Evolutionary conservation across 2,888 invertebrate species (phyloP), one percentile per base, ranked within the genome.

Genomic region (Bhutanitis thaidina): DNA sequence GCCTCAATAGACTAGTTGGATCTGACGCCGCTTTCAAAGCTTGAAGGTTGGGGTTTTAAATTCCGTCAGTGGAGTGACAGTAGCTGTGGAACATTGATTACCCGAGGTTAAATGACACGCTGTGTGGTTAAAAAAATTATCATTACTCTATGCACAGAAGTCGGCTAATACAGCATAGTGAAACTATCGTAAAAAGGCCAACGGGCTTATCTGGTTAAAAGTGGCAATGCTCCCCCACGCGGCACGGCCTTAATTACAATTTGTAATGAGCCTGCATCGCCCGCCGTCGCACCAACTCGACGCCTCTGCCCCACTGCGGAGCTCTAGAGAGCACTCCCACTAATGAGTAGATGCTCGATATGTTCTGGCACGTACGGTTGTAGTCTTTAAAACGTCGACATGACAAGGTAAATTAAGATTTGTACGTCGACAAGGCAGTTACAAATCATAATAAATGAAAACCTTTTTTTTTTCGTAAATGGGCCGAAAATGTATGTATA

Each of bases 171-270:
- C 27, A 27, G 27, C 27, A 7, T 27, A 20, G 20, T 20, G 20
- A 20, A 20, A 20, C 20, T 20, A 27, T 8, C 8, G 8, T 27
- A 27, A 27, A 8, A 27, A 27, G 7, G 27, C 8, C 27, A 38
- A 43, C 37, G 7, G 32, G n/a, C 43, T 51, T n/a, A 36, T 36
- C 32, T 30, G 27, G 27, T 27, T n/a, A 9, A 16, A 32, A 46
- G 37, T 43, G 41, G 37, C 41, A 37, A 37, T 43, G 34, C 46
- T 37, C 37, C 25, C 40, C 14, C n/a, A 32, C 69, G 74, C 83
- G 82, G 20, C 77, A 81, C 84, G 77, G 78, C 61, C 71, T 78
- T 85, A 84, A 88, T 89, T 87, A 87, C 79, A 83, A 86, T 85
- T 79, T 84, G 82, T 85, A 87, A 87, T 88, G 82, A 85, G 77